Base-by-base conservation (phyloP, 2,797 vertebrate species). In the Labeo calbasu region DNA sequence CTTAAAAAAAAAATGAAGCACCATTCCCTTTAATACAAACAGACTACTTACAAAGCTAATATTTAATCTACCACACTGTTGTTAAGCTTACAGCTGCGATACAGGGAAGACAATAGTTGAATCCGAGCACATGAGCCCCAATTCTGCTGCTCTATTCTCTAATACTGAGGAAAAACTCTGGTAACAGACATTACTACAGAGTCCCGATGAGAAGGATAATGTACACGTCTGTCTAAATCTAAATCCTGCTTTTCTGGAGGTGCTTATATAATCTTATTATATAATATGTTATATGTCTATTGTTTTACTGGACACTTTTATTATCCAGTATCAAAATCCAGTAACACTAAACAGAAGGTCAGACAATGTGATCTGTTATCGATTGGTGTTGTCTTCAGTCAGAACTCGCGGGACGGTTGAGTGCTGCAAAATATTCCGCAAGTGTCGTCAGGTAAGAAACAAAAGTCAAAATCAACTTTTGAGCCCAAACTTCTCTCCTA, bases 351-450 rank as follows among this genome's bases (percentile, higher is more conserved):
- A 5, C 9, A 19, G 5, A 48, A 79, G 3, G 15, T 63, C 6
- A 5, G 0, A 8, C 2, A 5, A 15, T 36, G 12, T 15, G 23
- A 46, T 79, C 59, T 61, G 71, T 63, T 7, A 77, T 82, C 82
- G 43, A 87, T 72, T 87, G 25, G 4, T 79, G 53, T 25, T 3
- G 86, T 61, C 87, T 88, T 50, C 5, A 3, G 4, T 0, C 4
- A 55, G 25, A 40, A 70, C 32, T 79, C 68, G 89, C 89, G 89
- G 89, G 89, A 89, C 53, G 14, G 77, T 87, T 85, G 72, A 84
- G 55, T 17, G 36, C 13, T 0, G 21, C 25, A 36, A 40, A 50
- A 76, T 5, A 11, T 4, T 53, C 2, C 8, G 11, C 70, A 9
- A 21, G 4, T 40, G 55, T 66, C 0, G 12, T 36, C n/a, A 57